Conservation (phyloP, 1,140 invertebrate genomes). For the Anadara kagoshimensis region DNA sequence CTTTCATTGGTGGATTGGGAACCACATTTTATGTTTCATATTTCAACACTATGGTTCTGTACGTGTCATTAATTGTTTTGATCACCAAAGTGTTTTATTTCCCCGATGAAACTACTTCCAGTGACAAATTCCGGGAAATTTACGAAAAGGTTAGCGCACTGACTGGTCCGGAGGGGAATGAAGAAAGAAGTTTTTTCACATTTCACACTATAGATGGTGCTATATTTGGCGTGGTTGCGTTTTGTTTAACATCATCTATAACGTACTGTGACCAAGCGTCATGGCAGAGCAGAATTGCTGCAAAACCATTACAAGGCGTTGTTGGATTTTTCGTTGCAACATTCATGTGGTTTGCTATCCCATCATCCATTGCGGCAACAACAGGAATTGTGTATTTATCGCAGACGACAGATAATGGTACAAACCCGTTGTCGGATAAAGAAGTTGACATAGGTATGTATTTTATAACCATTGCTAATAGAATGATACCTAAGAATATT, state of each 20-base stretch:
- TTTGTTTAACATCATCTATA: conserved; percentile 66
- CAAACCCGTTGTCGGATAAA: conserved; percentile 37
- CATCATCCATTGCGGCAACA: conserved; percentile 69
- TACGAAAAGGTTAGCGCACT: conserved; percentile 53
- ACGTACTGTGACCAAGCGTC: conserved; percentile 74
- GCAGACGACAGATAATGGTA: conserved; percentile 46
- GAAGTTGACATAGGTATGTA: conserved; percentile 64
- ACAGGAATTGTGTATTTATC: conserved; percentile 65
- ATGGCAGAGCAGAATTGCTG: conserved; percentile 72
- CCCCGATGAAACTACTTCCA: conserved; percentile 14
- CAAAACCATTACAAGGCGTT: conserved; percentile 68
- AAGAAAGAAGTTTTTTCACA: conserved; percentile 61
- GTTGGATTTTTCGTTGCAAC: conserved; percentile 70
- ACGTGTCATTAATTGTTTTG: conserved; percentile 58
- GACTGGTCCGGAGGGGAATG: conserved; percentile 59
- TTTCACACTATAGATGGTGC: conserved; percentile 57
- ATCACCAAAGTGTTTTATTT: conserved; percentile 51
- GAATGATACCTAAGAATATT: too few species aligned
- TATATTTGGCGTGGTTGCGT: conserved; percentile 64
- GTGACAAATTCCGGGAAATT: conserved; percentile 41
- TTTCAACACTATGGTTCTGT: conserved; percentile 72
- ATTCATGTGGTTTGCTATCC: conserved; percentile 73
- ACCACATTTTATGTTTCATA: conserved; percentile 75
- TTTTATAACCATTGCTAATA: background rate
- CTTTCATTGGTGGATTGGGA: conserved; percentile 72